Percentiles rank a stretch among this genome's conserved stretches.
These are phyloP conservation scores for Argyresthia goedartella DNA, from an alignment of 2,888 invertebrate genomes.

Conservation along the genomic window DNA sequence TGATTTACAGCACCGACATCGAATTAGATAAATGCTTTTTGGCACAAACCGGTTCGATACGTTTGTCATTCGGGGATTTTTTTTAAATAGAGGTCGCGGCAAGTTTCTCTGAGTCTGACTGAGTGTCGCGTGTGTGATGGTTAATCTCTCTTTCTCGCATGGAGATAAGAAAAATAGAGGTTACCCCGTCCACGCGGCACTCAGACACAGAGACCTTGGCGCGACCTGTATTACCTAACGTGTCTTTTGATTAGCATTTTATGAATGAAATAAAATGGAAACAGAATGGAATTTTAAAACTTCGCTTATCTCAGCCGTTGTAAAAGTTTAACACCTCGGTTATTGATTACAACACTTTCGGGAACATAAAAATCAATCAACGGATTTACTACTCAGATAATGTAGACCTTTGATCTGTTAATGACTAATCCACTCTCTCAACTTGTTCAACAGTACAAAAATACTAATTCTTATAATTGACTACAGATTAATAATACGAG, in stretches of 20 bases:
- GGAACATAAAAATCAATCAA: not conserved
- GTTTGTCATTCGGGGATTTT: too few species aligned
- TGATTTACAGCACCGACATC: not conserved
- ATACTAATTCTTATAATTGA: too few species aligned
- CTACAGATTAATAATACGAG: too few species aligned
- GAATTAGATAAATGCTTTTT: not conserved
- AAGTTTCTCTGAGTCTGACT: too few species aligned
- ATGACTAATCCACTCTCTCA: too few species aligned
- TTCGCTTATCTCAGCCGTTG: not conserved
- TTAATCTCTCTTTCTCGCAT: too few species aligned
- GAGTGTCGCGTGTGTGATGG: too few species aligned
- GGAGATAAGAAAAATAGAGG: not conserved
- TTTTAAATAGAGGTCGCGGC: too few species aligned
- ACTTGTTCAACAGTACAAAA: too few species aligned
- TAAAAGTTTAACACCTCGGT: not conserved
- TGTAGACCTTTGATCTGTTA: not conserved
- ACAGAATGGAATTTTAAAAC: not conserved
- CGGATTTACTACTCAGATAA: not conserved
- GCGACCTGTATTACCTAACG: too few species aligned
- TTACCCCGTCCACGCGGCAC: too few species aligned
- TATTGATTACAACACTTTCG: constrained; percentile 2
- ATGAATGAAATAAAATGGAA: constrained; percentile 47
- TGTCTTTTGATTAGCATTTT: constrained; percentile 44
- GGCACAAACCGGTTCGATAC: not conserved
- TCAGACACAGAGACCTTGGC: too few species aligned